Base-by-base conservation (phyloP, 2,888 invertebrate genomes). In the Esperia sulphurella region DNA sequence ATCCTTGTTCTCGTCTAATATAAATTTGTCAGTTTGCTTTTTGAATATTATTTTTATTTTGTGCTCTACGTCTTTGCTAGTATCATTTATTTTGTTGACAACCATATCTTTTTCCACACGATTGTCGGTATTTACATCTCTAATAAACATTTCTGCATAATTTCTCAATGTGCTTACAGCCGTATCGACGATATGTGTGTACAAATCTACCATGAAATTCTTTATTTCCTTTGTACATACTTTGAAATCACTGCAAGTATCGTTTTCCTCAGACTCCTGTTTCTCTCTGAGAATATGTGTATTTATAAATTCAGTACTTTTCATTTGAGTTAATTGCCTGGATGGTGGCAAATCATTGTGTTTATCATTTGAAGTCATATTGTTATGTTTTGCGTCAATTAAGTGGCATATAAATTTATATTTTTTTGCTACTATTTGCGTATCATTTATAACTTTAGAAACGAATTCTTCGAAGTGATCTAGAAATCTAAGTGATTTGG, bases 131-230 rank as follows among this genome's bases (percentile, higher is more conserved):
- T 63, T 65, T 0, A 75, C 69, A 14, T 86, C 84, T 50, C 66
- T 66, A 0, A 45, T 41, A 43, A 79, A 87, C 82, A 86, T 85
- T 9, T 74, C 73, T 35, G 65, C 73, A 43, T 83, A 86, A 49
- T 78, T 79, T 29, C 51, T 68, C 35, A 83, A 65, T 0, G 67
- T 63, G 13, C 61, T 71, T 0, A 73, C 68, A 1, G 67, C 55
- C 5, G 79, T 78, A n/a, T 76, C 71, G 8, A 79, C 81, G 0
- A 84, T 30, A 9, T 62, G 50, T 12, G 52, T 53, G 43, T 81
- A 79, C 33, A 77, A 73, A 44, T 68, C 59, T 0, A 28, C 43
- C 35, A 85, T 54, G 51, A 78, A 83, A 5, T 57, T 58, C 31
- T 49, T 62, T 0, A 85, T 50, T 57, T 85, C 84, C 0, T 61